Evolutionary conservation across 2,888 invertebrate species (phyloP).

Genomic region (Zhuqinia jingwanae): DNA sequence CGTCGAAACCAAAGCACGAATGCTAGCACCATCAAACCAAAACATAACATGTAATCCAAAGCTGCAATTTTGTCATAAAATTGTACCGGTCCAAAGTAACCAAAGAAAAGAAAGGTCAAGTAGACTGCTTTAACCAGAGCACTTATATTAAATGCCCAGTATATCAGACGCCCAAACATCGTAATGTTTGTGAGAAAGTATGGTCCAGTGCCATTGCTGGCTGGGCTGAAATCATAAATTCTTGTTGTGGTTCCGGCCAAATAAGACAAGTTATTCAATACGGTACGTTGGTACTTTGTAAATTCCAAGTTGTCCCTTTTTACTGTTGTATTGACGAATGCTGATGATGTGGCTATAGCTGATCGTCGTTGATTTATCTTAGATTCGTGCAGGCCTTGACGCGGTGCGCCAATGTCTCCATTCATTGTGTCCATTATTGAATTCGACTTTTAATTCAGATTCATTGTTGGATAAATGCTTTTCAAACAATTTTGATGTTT

Average conservation of each 20-base stretch:
- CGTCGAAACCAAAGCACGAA: not conserved
- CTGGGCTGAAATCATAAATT: not conserved
- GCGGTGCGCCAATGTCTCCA: too few relatives aligned
- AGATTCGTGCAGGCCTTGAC: too few relatives aligned
- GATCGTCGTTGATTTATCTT: too few relatives aligned
- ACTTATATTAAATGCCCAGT: constrained; percentile 4
- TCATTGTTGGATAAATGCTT: too few relatives aligned
- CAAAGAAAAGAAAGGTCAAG: not conserved
- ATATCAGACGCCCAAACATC: not conserved
- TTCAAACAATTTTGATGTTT: too few relatives aligned
- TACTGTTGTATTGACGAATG: too few relatives aligned
- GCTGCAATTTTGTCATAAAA: constrained; percentile 35
- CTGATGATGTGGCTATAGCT: too few relatives aligned
- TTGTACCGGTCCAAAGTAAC: constrained; percentile 14
- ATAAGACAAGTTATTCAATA: constrained; percentile 4
- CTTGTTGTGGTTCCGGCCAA: not conserved
- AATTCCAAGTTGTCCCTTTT: not conserved
- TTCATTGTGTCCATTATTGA: too few relatives aligned
- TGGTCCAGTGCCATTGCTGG: not conserved
- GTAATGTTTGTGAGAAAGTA: not conserved
- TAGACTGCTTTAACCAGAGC: constrained; percentile 17
- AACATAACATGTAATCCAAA: constrained; percentile 20
- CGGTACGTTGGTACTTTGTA: not conserved
- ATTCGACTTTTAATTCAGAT: too few relatives aligned
- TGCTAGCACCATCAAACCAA: not conserved